phyloP scores from a whole-genome alignment of 2,113 vertebrate genomes.

The Anhinga rufa region DNA sequence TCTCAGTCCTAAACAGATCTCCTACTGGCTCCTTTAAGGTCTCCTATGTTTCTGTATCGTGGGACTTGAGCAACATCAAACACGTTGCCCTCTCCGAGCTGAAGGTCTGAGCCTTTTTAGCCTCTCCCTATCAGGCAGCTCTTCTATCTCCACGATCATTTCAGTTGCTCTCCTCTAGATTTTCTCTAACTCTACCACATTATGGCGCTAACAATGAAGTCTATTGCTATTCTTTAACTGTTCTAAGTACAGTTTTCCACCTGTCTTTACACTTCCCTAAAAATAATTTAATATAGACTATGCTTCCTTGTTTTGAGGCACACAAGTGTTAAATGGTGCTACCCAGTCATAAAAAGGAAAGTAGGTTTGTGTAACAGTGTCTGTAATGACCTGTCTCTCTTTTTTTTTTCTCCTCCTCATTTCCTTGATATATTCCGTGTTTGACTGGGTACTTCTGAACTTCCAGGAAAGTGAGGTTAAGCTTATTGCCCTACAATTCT shows the following conservation, averaged over 20 bases:
- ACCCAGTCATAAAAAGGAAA: background rate
- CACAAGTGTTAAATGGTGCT: background rate
- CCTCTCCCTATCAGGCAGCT: background rate
- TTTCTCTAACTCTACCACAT: background rate
- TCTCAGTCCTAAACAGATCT: background rate
- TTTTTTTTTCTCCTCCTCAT: accelerated
- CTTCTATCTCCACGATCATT: background rate
- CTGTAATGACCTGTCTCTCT: background rate
- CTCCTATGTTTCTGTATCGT: too few species aligned
- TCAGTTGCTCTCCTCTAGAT: background rate
- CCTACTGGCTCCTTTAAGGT: background rate
- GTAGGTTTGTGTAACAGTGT: background rate
- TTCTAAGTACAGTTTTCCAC: background rate
- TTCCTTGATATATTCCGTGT: background rate
- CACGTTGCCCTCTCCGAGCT: background rate
- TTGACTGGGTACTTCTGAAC: background rate
- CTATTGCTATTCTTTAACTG: background rate
- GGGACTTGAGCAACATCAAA: background rate
- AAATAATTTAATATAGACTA: background rate
- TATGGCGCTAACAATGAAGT: too few species aligned
- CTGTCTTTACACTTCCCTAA: background rate
- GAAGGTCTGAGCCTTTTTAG: background rate
- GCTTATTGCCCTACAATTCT: background rate
- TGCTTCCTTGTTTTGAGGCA: background rate
- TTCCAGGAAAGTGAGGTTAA: background rate